Conservation (phyloP, 1,140 invertebrate species). For the Pseudomyrmex gracilis region DNA sequence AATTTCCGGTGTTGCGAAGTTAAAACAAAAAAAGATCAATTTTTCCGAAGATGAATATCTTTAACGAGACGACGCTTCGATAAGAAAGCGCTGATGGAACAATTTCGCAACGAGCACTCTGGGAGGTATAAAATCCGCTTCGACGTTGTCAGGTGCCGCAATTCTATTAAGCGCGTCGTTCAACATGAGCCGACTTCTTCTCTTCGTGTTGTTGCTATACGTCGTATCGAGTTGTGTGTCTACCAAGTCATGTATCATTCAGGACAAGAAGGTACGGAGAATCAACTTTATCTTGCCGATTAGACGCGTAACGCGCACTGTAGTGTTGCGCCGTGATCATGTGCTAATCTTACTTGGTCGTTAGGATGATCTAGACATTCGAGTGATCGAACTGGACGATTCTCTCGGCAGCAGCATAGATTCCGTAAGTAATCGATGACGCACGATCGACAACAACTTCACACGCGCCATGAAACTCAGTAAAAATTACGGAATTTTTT, state of each 20-base stretch:
- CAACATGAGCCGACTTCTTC: slow-evolving; percentile 60
- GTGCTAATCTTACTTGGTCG: slow-evolving; percentile 71
- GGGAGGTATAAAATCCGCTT: slow-evolving; percentile 37
- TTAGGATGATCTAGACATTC: slow-evolving; percentile 68
- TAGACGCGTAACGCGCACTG: slow-evolving; percentile 31
- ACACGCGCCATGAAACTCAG: too few species aligned
- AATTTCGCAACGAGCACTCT: slow-evolving; percentile 9
- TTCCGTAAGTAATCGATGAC: slow-evolving; percentile 59
- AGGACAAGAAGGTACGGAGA: slow-evolving; percentile 71
- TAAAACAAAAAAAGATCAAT: slow-evolving; percentile 25
- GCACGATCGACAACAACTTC: background rate
- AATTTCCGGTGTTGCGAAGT: slow-evolving; percentile 43
- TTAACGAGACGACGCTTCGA: slow-evolving; percentile 52
- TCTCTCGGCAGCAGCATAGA: slow-evolving; percentile 10
- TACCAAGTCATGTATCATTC: slow-evolving; percentile 57
- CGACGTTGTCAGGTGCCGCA: background rate
- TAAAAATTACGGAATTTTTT: too few species aligned
- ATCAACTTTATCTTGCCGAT: slow-evolving; percentile 61
- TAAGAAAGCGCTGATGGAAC: slow-evolving; percentile 42
- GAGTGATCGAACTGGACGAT: slow-evolving; percentile 66
- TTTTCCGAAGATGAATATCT: background rate
- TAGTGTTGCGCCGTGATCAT: slow-evolving; percentile 63
- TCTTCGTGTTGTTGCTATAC: slow-evolving; percentile 59
- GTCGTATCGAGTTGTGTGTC: slow-evolving; percentile 3
- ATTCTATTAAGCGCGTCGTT: slow-evolving; percentile 13